Conservation (phyloP, 2,888 invertebrate species). For the Hemithea aestivaria region DNA sequence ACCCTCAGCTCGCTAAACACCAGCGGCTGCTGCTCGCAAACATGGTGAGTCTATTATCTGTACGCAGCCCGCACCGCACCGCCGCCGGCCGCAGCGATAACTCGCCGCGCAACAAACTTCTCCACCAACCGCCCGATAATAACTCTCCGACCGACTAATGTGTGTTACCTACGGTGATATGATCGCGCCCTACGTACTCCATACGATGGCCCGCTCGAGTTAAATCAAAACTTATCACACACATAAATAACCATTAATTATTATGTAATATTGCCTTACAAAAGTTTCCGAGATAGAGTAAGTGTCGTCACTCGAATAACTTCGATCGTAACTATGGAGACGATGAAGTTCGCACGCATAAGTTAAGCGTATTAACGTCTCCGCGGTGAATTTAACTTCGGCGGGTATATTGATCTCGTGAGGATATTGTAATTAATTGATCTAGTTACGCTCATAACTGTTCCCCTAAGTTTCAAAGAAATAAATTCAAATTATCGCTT, state of each 20-base stretch:
- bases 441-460: slow-evolving; percentile 40
- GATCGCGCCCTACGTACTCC: slow-evolving; percentile 42
- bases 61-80: slow-evolving; percentile 26
- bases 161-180: slow-evolving; percentile 50
- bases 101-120: slow-evolving; percentile 50
- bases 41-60: slow-evolving; percentile 69
- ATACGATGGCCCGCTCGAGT: slow-evolving; percentile 34
- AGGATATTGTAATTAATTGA: slow-evolving; percentile 55
- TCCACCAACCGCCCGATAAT: slow-evolving; percentile 59
- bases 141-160: slow-evolving; percentile 52
- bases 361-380: slow-evolving; percentile 65
- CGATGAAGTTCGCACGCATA: slow-evolving; percentile 60
- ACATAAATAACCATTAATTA: slow-evolving; percentile 59
- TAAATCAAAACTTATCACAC: slow-evolving; percentile 41
- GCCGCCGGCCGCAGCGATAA: slow-evolving; percentile 43
- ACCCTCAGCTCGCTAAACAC: slow-evolving; percentile 74
- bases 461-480: slow-evolving; percentile 25
- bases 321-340: slow-evolving; percentile 54
- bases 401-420: slow-evolving; percentile 49
- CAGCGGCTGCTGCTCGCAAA: slow-evolving; percentile 77
- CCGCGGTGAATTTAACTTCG: slow-evolving; percentile 52
- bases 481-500: slow-evolving; percentile 27
- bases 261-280: slow-evolving; percentile 43
- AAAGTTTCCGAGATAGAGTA: slow-evolving; percentile 45
- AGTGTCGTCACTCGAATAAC: slow-evolving; percentile 53